Evolutionary conservation across 2,888 invertebrate species (phyloP), one percentile per base, ranked within the genome.

Genomic region (Chloromyia formosa): DNA sequence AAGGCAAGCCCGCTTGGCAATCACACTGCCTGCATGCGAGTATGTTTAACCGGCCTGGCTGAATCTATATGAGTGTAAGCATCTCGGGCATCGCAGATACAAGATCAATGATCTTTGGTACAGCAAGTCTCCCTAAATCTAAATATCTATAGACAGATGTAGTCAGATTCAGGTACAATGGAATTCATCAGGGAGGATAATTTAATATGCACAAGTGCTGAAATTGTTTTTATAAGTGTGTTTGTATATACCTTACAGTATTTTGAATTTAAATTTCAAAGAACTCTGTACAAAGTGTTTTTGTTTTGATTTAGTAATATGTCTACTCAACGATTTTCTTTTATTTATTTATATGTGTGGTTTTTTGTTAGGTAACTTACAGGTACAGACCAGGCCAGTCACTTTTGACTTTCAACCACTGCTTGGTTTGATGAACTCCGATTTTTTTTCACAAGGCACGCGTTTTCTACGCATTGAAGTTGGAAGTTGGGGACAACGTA

Each of bases 21-120:
- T 66, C 66, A 10, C 20, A 3, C 45, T 14, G 12, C 16, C 16
- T 61, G 61, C 10, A 27, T 7, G 27, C 2, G 27, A 35, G 27
- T 35, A 35, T 35, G 27, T 35, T 35, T 7, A 35, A 35, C 27
- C 27, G 27, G 7, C 3, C 27, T n/a, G n/a, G 27, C 62, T 62
- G 45, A 23, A 12, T 20, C 5, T 4, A 10, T 20, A 56, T 18
- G 20, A 5, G 10, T 3, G 20, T n/a, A 56, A 18, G 66, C 4
- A 49, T 49, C 49, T 2, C 16, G 16, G 22, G 66, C 18, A 49
- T 35, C 7, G 27, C 27, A 2, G 27, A 35, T 35, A 35, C 27
- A 35, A 35, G 66, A 66, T 66, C 66, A 42, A 45, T 66, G 66
- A 66, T 66, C 66, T 66, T 66, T 66, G 45, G 66, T 22, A 20